These are phyloP conservation scores for Pseudochirops corinnae DNA, from an alignment of 2,797 vertebrate genomes.

Conservation along the genomic window DNA sequence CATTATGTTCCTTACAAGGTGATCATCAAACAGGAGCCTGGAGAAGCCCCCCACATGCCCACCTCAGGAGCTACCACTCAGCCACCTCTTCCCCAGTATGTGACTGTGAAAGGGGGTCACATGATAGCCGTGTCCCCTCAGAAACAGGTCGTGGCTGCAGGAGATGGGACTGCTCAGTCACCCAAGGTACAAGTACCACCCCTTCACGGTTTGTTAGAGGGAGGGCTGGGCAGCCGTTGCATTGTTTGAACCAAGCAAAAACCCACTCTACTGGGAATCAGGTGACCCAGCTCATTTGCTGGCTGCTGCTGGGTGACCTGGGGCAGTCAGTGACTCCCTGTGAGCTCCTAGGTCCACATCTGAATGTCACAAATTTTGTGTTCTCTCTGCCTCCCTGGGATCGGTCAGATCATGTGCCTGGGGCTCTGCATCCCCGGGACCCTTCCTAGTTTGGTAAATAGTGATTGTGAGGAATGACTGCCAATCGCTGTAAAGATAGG, in stretches of 20 bases:
- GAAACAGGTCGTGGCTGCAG: conserved; percentile 89
- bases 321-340: not conserved
- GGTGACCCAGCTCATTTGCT: not conserved
- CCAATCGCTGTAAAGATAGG: not conserved
- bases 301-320: not conserved
- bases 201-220: conserved; percentile 74
- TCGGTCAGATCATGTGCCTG: not conserved
- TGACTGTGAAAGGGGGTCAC: conserved; percentile 97
- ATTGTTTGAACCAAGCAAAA: not conserved
- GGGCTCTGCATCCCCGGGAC: not conserved
- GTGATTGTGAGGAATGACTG: not conserved
- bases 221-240: conserved; percentile 1
- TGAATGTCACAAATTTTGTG: no score
- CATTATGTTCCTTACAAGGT: conserved; percentile 87
- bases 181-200: conserved; percentile 89
- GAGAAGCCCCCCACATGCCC: conserved; percentile 91
- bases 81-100: conserved; percentile 93
- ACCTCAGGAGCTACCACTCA: conserved; percentile 89
- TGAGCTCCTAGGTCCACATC: not conserved
- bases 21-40: conserved; percentile 98
- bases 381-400: not conserved
- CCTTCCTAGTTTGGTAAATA: not conserved
- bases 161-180: conserved; percentile 86
- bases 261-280: not conserved
- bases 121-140: conserved; percentile 96